These are phyloP conservation scores for Macrosiphum euphorbiae DNA, from an alignment of 2,888 invertebrate genomes.

Conservation along the genomic window DNA sequence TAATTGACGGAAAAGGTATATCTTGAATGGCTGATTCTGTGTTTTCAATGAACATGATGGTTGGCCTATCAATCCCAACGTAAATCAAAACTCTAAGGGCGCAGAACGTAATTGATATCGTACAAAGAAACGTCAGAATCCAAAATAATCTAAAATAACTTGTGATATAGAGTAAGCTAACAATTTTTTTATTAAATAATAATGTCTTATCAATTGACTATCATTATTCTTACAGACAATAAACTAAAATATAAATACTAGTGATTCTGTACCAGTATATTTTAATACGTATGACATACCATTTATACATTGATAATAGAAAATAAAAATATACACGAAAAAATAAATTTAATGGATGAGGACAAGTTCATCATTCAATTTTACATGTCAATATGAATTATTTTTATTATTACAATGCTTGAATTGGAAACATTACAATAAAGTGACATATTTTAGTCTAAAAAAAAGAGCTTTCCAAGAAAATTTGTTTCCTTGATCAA, in stretches of 20 bases:
- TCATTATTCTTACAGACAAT: background rate
- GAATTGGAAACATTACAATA: background rate
- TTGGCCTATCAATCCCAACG: conserved; percentile 11
- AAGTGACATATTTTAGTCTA: background rate
- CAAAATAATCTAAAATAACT: conserved; percentile 23
- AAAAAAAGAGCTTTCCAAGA: background rate
- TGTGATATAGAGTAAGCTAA: background rate
- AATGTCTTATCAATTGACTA: background rate
- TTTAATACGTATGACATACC: background rate
- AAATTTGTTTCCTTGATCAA: background rate
- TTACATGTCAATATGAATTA: no score
- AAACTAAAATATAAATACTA: background rate
- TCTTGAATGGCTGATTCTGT: conserved; percentile 34
- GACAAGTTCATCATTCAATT: background rate
- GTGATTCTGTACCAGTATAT: background rate
- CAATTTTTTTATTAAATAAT: background rate
- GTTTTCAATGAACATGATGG: conserved; percentile 17
- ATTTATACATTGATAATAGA: no score
- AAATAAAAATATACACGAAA: background rate
- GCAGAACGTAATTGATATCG: background rate
- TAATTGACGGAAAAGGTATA: conserved; percentile 48
- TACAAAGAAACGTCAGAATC: background rate
- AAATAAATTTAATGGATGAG: background rate
- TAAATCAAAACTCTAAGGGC: background rate
- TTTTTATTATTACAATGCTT: background rate